Evolutionary conservation across 2,797 vertebrate genomes (phyloP).

Genomic region (Catamblyrhynchus diadema): DNA sequence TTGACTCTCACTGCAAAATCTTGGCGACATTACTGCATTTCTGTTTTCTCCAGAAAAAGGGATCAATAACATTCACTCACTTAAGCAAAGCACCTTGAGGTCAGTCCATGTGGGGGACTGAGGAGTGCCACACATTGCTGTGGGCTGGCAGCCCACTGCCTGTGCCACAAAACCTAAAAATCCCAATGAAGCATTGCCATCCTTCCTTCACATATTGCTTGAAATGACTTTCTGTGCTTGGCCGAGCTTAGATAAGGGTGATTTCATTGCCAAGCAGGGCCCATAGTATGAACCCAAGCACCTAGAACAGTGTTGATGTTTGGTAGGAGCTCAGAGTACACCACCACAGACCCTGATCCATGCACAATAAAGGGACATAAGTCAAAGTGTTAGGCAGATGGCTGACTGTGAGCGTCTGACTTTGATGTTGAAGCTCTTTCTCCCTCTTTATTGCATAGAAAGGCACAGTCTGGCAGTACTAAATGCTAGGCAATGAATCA

Average conservation of each 20-base stretch:
- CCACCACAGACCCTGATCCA: neutral
- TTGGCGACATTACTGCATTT: fast-evolving
- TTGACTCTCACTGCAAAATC: neutral
- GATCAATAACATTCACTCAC: neutral
- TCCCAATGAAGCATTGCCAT: neutral
- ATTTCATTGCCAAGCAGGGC: neutral
- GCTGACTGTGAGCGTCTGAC: neutral
- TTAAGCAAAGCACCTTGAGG: neutral
- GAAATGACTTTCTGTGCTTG: neutral
- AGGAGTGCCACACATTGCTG: neutral
- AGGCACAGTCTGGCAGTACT: slow-evolving; percentile 17
- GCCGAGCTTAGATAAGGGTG: neutral
- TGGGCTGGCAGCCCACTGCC: neutral
- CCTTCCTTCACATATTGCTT: neutral
- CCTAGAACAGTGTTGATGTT: neutral
- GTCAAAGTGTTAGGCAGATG: slow-evolving; percentile 9
- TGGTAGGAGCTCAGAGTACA: neutral
- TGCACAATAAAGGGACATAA: neutral
- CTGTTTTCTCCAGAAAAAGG: neutral
- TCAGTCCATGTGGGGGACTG: neutral
- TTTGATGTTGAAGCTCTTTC: slow-evolving; percentile 44
- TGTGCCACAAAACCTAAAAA: neutral
- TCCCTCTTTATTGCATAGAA: neutral
- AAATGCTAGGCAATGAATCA: slow-evolving; percentile 58
- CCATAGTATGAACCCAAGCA: neutral